Base-by-base conservation (phyloP, 23 tunicate species). In the Oikopleura vanhoeffeni region DNA sequence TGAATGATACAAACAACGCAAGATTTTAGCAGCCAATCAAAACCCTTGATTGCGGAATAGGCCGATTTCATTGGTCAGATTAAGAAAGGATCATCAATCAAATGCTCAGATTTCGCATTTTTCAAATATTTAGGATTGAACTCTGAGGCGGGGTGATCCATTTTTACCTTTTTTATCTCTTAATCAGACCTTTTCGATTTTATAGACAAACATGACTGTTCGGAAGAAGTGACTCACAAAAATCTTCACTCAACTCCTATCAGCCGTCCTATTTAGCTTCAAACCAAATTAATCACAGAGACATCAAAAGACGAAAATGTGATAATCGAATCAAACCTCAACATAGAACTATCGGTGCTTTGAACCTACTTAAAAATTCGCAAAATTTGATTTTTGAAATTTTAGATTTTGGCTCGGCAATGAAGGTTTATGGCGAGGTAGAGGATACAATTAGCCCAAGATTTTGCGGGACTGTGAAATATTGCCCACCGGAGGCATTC, bases 331-430 rank as follows among this genome's bases (percentile, higher is more conserved):
- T 3, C 27, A 71, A 32, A 71, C 35, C 79, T 13, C 79, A 71
- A 71, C 2, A 71, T 71, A 2, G 4, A 13, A 18, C 79, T 71
- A 2, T 24, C 64, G 64, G 18, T 24, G 64, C 18, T 24, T 24
- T 24, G 64, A 49, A 13, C 64, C 64, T 24, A 13, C 64, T 49
- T 24, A 49, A 49, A 49, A 49, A 49, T n/a, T n/a, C n/a, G n/a
- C n/a, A n/a, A n/a, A n/a, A n/a, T n/a, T n/a, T n/a, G n/a, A n/a
- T n/a, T n/a, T n/a, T 8, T 49, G 60, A 49, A 18, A 8, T 71
- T 71, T 71, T 13, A 71, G 79, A 71, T 71, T 71, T 71, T 32
- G 79, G 79, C 27, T 71, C 79, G 32, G 79, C 79, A 2, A 71
- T 71, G 79, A 18, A 71, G 35, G 79, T 71, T 71, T 71, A 71